Percentiles rank a stretch among this genome's conserved stretches.
phyloP scores from a whole-genome alignment of 2,888 invertebrate genomes.

The Dioctria rufipes region DNA sequence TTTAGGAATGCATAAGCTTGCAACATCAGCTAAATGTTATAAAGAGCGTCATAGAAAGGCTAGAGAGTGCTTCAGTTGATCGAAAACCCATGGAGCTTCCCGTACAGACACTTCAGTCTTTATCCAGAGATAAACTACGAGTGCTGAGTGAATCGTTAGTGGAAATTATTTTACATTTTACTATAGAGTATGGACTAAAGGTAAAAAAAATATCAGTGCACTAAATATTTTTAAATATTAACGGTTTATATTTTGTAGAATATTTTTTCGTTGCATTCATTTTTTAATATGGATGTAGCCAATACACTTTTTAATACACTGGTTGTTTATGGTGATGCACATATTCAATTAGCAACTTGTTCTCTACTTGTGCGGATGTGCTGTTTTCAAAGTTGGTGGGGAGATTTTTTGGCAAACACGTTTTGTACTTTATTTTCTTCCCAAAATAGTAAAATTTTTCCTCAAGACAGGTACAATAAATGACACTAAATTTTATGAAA shows the following conservation, averaged over 20 bases:
- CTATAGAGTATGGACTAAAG: constrained; percentile 75
- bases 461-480: constrained; percentile 83
- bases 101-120: constrained; percentile 73
- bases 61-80: constrained; percentile 75
- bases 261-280: constrained; percentile 68
- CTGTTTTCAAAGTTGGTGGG: constrained; percentile 89
- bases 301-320: constrained; percentile 80
- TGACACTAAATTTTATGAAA: constrained; percentile 24
- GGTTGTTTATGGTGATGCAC: constrained; percentile 84
- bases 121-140: constrained; percentile 87
- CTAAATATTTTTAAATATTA: not conserved
- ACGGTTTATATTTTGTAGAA: constrained; percentile 62
- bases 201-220: constrained; percentile 57
- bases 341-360: constrained; percentile 84
- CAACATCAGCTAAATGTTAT: constrained; percentile 93
- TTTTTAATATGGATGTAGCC: constrained; percentile 72
- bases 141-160: constrained; percentile 86
- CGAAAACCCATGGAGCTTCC: constrained; percentile 67
- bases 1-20: constrained; percentile 86
- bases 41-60: constrained; percentile 80
- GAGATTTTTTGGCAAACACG: constrained; percentile 88
- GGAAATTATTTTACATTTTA: constrained; percentile 83
- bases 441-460: constrained; percentile 83
- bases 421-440: constrained; percentile 85
- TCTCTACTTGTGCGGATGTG: constrained; percentile 83